Evolutionary conservation across 2,113 vertebrate genomes (phyloP).

Genomic region (Pholis gunnellus): DNA sequence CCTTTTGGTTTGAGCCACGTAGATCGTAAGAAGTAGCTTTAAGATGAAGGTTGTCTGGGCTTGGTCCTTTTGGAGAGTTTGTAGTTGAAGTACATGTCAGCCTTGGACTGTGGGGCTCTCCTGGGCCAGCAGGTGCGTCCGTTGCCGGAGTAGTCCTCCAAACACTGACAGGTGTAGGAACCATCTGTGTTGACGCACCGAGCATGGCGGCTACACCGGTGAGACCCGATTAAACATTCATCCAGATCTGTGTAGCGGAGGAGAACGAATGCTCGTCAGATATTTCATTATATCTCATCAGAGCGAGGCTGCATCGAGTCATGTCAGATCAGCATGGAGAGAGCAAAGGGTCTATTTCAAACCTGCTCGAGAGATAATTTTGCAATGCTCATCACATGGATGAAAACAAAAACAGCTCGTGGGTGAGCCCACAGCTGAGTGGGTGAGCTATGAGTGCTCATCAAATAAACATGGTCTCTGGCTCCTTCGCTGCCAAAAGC

Average conservation of each 20-base stretch:
- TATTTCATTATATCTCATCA: neutral
- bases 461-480: conserved; percentile 74
- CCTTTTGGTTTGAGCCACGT: neutral
- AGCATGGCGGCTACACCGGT: conserved; percentile 76
- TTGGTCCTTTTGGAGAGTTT: conserved; percentile 77
- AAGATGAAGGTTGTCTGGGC: conserved; percentile 16
- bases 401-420: conserved; percentile 70
- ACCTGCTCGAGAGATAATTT: conserved; percentile 65
- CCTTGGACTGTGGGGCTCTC: conserved; percentile 69
- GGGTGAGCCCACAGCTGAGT: conserved; percentile 74
- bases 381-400: conserved; percentile 64
- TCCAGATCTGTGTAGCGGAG: conserved; percentile 68
- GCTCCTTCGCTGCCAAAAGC: conserved; percentile 69
- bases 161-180: conserved; percentile 79
- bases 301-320: neutral
- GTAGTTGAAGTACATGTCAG: conserved; percentile 74
- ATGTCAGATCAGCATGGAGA: neutral
- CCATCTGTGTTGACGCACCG: conserved; percentile 79
- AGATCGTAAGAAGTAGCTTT: neutral
- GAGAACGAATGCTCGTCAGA: neutral
- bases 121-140: conserved; percentile 77
- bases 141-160: conserved; percentile 68
- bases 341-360: conserved; percentile 38
- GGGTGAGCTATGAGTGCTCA: conserved; percentile 73
- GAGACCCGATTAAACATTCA: conserved; percentile 78